Evolutionary conservation across 1,140 invertebrate species (phyloP), one percentile per base, ranked within the genome.

Genomic region (Drosophila lacteicornis): DNA sequence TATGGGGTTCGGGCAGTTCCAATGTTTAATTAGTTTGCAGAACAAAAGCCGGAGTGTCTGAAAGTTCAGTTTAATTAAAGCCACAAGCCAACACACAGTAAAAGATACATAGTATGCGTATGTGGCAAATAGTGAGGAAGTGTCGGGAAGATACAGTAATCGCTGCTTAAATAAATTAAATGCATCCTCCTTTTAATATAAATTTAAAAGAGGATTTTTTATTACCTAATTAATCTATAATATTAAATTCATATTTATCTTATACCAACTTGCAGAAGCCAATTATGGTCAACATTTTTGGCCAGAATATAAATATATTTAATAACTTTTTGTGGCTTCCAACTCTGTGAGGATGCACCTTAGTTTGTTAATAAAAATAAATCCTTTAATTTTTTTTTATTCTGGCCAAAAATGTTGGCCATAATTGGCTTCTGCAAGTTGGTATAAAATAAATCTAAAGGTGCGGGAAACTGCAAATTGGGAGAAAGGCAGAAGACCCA

Each of bases 21-120:
- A 67, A 83, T 87, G 76, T 87, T 86, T 86, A 87, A 87, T 86
- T 87, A 86, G 82, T 86, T 86, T 82, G 66, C 79, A 55, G 80
- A 82, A 87, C 82, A 86, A 87, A 75, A 63, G 83, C 73, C 73
- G 22, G 47, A 53, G 75, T 82, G 73, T 70, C 59, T 68, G 70
- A 65, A 60, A 73, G 56, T 69, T 50, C 59, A 65, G 63, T 88
- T 88, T 80, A 87, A 87, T 87, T 83, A 87, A 80, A 87, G 80
- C 84, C 80, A 71, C 83, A 82, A 79, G 83, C 83, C 43, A 55
- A 15, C 49, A 56, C 53, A 46, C 40, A 17, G 25, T 13, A 47
- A 42, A 47, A 36, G 42, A 46, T 61, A 46, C 63, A 59, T 27
- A 30, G 22, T 15, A 1, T 33, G 53, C 12, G 15, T 47, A 58